Percentiles rank a stretch among this genome's conserved stretches.
These are phyloP conservation scores for Melieria omissa DNA, from an alignment of 2,888 invertebrate species.

Conservation along the genomic window DNA sequence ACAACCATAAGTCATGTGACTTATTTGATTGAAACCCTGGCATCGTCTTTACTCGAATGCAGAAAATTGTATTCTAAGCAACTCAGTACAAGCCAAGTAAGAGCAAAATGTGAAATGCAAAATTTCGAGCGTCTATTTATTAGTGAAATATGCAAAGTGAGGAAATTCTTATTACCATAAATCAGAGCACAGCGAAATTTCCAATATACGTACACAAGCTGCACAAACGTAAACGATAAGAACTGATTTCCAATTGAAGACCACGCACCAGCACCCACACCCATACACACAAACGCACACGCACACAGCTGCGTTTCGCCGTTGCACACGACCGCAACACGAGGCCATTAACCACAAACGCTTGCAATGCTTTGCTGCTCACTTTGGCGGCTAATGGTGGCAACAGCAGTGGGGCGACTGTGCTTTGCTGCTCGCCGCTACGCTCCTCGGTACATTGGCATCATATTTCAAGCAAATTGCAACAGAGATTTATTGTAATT, in stretches of 20 bases:
- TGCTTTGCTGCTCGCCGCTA: background rate
- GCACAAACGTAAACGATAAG: too few species aligned
- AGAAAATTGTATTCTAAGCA: too few species aligned
- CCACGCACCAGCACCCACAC: background rate
- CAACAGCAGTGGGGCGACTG: background rate
- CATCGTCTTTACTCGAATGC: too few species aligned
- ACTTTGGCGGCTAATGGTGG: background rate
- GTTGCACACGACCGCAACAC: background rate
- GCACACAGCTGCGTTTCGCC: background rate
- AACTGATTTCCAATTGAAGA: background rate
- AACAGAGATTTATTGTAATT: conserved; percentile 59
- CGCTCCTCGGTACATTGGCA: conserved; percentile 40
- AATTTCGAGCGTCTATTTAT: too few species aligned
- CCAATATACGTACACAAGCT: too few species aligned
- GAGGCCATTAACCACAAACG: background rate
- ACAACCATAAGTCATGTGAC: too few species aligned
- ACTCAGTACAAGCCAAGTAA: too few species aligned
- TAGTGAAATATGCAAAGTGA: too few species aligned
- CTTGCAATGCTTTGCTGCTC: background rate
- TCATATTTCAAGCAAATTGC: conserved; percentile 62
- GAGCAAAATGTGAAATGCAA: too few species aligned
- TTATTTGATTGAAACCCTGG: too few species aligned
- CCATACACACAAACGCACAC: background rate
- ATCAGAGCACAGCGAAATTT: too few species aligned
- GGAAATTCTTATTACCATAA: too few species aligned